Evolutionary conservation across 2,888 invertebrate species (phyloP).

Genomic region (Heliconius hortense): DNA sequence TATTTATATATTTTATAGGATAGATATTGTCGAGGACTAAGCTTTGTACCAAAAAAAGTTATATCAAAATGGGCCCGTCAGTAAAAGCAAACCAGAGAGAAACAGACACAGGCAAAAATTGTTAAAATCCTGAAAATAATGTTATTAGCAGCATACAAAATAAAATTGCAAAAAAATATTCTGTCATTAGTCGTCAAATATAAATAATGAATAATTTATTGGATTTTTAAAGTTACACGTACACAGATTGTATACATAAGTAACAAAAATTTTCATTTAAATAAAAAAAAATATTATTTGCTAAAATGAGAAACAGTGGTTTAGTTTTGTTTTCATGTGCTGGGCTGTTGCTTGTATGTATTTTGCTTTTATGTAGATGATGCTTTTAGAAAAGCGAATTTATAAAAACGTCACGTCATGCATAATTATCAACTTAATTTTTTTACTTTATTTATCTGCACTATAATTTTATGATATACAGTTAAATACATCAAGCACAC

Average conservation of each 20-base stretch:
- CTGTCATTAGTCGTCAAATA: slow-evolving; percentile 23
- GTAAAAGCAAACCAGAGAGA: too few species aligned
- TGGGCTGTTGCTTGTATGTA: slow-evolving; percentile 68
- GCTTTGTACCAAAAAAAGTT: too few species aligned
- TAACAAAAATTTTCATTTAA: slow-evolving; percentile 15
- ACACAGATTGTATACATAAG: neutral
- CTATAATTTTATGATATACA: neutral
- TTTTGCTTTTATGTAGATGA: neutral
- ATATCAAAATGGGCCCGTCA: too few species aligned
- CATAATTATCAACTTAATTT: too few species aligned
- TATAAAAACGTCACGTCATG: too few species aligned
- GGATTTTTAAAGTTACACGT: slow-evolving; percentile 12
- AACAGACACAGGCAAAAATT: too few species aligned
- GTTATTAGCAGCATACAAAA: neutral
- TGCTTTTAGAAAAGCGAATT: neutral
- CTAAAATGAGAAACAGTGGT: slow-evolving; percentile 64
- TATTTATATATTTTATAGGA: neutral
- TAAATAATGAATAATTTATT: slow-evolving; percentile 4
- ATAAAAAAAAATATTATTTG: slow-evolving; percentile 24
- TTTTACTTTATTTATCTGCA: neutral
- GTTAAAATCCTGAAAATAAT: too few species aligned
- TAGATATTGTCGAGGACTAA: neutral
- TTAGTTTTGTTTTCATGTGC: slow-evolving; percentile 68
- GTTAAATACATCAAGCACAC: neutral
- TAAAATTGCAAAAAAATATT: slow-evolving; percentile 1